Percentiles rank a stretch among this genome's conserved stretches.
These are phyloP conservation scores for Sylvilagus bachmani DNA, from an alignment of 2,113 vertebrate species.

Conservation along the genomic window DNA sequence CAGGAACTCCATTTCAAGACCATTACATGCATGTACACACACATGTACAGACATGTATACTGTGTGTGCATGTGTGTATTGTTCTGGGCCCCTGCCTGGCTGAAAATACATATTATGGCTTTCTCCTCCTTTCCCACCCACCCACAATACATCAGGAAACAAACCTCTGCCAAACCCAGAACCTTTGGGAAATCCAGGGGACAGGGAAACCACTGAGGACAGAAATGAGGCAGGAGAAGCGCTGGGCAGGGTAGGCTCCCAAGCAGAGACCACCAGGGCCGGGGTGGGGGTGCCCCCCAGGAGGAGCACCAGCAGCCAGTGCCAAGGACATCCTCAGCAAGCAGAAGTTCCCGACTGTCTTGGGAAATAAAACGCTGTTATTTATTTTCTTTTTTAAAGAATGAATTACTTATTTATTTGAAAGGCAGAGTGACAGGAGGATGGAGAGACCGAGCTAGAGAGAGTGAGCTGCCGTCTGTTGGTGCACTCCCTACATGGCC, in stretches of 20 bases:
- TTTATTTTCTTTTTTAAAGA: background rate
- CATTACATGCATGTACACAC: background rate
- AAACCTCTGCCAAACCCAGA: background rate
- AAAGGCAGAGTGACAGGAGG: no score
- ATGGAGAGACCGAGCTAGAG: no score
- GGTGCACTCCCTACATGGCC: no score
- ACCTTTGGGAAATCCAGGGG: background rate
- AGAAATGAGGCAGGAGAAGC: background rate
- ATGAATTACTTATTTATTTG: no score
- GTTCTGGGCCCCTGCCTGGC: background rate
- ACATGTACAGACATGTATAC: accelerated
- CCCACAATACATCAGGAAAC: background rate
- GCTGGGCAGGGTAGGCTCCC: accelerated
- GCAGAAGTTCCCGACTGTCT: background rate
- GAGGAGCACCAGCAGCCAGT: background rate
- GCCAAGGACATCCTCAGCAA: background rate
- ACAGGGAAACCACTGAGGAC: background rate
- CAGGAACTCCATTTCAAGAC: background rate
- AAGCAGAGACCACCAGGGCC: background rate
- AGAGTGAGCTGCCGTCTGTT: no score
- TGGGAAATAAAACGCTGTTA: background rate
- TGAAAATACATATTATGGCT: background rate
- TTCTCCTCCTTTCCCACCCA: background rate
- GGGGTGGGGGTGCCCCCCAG: no score
- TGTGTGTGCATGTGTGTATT: no score